Percentiles rank a stretch among this genome's conserved stretches.
These are phyloP conservation scores for Calameuta idolon DNA, from an alignment of 2,888 invertebrate genomes.

Conservation along the genomic window DNA sequence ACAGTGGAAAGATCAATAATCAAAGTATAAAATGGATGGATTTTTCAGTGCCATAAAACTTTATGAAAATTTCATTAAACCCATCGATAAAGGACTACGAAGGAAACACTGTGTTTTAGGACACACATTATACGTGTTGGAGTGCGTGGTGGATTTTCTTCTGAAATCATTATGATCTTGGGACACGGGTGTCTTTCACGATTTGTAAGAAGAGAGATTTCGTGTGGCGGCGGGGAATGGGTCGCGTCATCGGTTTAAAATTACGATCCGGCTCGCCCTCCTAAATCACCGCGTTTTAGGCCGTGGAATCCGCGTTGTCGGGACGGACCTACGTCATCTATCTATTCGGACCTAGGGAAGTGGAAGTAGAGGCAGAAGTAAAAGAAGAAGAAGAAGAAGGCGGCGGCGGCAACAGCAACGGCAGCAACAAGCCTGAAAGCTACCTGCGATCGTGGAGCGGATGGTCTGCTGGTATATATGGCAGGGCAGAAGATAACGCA, in stretches of 20 bases:
- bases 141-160: too few relatives aligned
- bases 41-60: too few relatives aligned
- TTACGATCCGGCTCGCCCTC: slow-evolving; percentile 25
- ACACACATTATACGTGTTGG: too few relatives aligned
- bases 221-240: slow-evolving; percentile 3
- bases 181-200: background rate
- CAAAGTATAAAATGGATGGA: too few relatives aligned
- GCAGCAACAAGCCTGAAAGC: background rate
- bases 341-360: slow-evolving; percentile 11
- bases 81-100: too few relatives aligned
- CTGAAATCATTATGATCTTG: background rate
- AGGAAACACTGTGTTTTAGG: too few relatives aligned
- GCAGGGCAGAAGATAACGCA: slow-evolving; percentile 42
- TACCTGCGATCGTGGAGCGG: slow-evolving; percentile 8
- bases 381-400: slow-evolving; percentile 11
- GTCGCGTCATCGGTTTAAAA: slow-evolving; percentile 21
- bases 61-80: too few relatives aligned
- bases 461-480: slow-evolving; percentile 4
- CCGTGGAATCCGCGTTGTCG: background rate
- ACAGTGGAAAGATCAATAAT: too few relatives aligned
- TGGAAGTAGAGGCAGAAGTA: slow-evolving; percentile 11
- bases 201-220: slow-evolving; percentile 1
- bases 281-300: slow-evolving; percentile 25
- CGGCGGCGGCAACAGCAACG: background rate
- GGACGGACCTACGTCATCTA: slow-evolving; percentile 10